These are phyloP conservation scores for Peromyscus maniculatus DNA, from an alignment of 2,113 vertebrate species.

Conservation along the genomic window DNA sequence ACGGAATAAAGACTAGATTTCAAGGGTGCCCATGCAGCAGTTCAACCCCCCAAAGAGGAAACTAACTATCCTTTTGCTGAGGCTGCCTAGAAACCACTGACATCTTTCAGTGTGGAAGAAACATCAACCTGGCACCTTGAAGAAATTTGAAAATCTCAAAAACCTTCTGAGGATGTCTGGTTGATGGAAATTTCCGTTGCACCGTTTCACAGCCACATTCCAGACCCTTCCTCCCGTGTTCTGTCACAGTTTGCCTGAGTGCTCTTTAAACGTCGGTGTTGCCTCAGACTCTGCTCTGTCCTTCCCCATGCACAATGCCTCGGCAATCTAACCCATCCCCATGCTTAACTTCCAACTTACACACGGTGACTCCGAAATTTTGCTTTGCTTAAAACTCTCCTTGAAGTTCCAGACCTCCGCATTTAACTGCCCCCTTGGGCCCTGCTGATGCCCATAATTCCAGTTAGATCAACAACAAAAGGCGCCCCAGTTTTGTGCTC, in stretches of 20 bases:
- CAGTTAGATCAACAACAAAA: not conserved
- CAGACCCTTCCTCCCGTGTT: not conserved
- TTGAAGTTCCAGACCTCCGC: not conserved
- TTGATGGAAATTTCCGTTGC: not conserved
- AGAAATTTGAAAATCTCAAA: too few relatives aligned
- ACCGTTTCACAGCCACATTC: rapidly evolving
- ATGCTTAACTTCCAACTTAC: not conserved
- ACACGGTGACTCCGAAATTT: not conserved
- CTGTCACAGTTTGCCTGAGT: not conserved
- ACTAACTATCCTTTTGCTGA: not conserved
- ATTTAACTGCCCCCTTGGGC: not conserved
- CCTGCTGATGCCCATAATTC: not conserved
- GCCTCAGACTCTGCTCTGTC: too few relatives aligned
- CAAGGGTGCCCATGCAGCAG: rapidly evolving
- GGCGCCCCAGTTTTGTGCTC: too few relatives aligned
- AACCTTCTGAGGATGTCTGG: not conserved
- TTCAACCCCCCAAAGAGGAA: rapidly evolving
- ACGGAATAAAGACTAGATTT: rapidly evolving
- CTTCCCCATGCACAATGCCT: not conserved
- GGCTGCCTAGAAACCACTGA: too few relatives aligned
- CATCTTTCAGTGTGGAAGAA: not conserved
- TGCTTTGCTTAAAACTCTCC: not conserved
- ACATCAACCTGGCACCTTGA: too few relatives aligned
- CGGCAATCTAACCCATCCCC: not conserved
- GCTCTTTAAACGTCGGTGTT: not conserved